Conservation (phyloP, 2,797 vertebrate species). For the Periophthalmus magnuspinnatus region DNA sequence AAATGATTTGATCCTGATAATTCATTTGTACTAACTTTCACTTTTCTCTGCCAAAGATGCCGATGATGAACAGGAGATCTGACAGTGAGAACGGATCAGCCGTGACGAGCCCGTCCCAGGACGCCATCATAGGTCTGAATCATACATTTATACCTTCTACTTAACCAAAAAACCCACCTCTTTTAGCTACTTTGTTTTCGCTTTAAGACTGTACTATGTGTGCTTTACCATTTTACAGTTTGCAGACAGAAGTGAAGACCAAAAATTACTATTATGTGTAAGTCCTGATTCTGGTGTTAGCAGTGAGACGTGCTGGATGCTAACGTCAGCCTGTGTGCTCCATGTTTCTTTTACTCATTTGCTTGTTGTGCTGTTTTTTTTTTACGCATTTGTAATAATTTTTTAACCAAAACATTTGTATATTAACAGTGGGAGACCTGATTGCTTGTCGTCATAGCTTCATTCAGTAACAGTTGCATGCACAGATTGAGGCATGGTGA, state of each 20-base stretch:
- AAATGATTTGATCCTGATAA: neutral
- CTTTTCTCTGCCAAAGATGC: constrained; percentile 44
- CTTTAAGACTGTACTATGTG: constrained; percentile 44
- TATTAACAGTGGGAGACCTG: constrained; percentile 15
- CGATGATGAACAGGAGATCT: constrained; percentile 70
- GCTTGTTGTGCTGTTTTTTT: constrained; percentile 26
- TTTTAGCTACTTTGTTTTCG: neutral
- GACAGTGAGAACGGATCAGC: constrained; percentile 81
- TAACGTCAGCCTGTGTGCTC: constrained; percentile 38
- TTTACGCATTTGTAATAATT: constrained; percentile 15
- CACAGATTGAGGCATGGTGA: constrained; percentile 22
- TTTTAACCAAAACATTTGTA: constrained; percentile 12
- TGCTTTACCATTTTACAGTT: constrained; percentile 67
- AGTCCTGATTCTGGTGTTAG: constrained; percentile 50
- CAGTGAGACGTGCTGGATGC: constrained; percentile 50
- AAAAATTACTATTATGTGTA: constrained; percentile 66
- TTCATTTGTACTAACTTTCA: neutral
- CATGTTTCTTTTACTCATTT: constrained; percentile 43
- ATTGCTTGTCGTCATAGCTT: constrained; percentile 45
- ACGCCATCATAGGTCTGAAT: constrained; percentile 81
- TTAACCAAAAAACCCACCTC: constrained; percentile 11
- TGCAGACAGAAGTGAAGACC: constrained; percentile 73
- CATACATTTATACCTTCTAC: constrained; percentile 13
- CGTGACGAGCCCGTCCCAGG: constrained; percentile 78
- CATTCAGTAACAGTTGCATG: constrained; percentile 52